Percentiles rank a stretch among this genome's conserved stretches.
phyloP scores from a whole-genome alignment of 1,140 invertebrate species.

The Cherax destructor region DNA sequence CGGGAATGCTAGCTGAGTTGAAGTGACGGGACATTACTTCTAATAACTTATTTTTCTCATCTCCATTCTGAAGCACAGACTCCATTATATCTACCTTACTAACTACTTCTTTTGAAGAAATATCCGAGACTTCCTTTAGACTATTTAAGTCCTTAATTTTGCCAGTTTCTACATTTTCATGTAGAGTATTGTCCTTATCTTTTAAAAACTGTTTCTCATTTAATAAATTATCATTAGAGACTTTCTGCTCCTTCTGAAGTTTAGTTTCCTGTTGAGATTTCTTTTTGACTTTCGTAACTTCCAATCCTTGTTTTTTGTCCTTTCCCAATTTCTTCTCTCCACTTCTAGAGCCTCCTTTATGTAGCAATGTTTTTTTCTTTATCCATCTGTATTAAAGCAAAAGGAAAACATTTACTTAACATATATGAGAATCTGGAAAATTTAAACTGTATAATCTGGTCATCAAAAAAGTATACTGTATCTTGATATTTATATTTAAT shows the following conservation, averaged over 20 bases:
- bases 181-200: background rate
- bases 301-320: background rate
- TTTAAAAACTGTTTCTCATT: background rate
- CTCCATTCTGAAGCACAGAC: slow-evolving; percentile 30
- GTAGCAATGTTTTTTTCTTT: slow-evolving; percentile 12
- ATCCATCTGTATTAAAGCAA: slow-evolving; percentile 10
- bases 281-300: background rate
- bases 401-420: background rate
- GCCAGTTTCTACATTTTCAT: background rate
- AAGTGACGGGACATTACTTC: slow-evolving; percentile 70
- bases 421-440: too few relatives aligned
- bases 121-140: slow-evolving; percentile 1
- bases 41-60: slow-evolving; percentile 65
- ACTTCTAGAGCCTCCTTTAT: background rate
- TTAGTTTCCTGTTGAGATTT: background rate
- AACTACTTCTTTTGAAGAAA: slow-evolving; percentile 23
- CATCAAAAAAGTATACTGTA: too few relatives aligned
- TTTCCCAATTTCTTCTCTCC: background rate
- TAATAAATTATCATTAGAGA: background rate
- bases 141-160: slow-evolving; percentile 14
- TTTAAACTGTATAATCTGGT: too few relatives aligned
- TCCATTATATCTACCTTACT: slow-evolving; percentile 34
- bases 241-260: background rate
- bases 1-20: slow-evolving; percentile 64
- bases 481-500: too few relatives aligned